A percentile compares a stretch with the other conserved stretches of the same genome.
phyloP scores from a whole-genome alignment of 1,140 invertebrate species.

The Helicoverpa zea region DNA sequence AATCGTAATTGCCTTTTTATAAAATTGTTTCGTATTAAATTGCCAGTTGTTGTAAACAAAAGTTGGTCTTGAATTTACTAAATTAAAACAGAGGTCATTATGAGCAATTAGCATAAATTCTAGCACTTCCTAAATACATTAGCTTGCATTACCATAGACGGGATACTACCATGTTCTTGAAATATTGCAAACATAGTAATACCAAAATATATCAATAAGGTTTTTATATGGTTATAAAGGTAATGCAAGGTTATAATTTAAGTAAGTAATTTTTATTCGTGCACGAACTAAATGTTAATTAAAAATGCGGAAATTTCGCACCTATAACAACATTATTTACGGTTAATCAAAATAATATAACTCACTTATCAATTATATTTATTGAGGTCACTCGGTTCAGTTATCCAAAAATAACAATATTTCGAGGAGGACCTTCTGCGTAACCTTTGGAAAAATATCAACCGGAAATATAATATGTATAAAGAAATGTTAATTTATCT shows the following conservation, averaged over 20 bases:
- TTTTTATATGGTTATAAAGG: neutral
- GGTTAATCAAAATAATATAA: constrained; percentile 18
- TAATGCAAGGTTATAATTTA: neutral
- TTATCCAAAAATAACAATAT: constrained; percentile 33
- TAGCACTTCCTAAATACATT: constrained; percentile 10
- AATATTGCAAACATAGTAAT: constrained; percentile 17
- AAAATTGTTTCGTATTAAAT: neutral
- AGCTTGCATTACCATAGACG: neutral
- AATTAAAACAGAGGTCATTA: neutral
- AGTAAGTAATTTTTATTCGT: neutral
- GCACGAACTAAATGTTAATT: constrained; percentile 11
- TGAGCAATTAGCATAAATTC: constrained; percentile 10
- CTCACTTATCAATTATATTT: constrained; percentile 6
- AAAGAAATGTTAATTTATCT: constrained; percentile 13
- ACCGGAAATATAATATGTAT: neutral
- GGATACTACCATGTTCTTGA: constrained; percentile 5
- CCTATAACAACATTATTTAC: constrained; percentile 14
- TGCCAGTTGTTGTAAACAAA: no score
- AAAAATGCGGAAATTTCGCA: constrained; percentile 23
- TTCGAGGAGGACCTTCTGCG: constrained; percentile 3
- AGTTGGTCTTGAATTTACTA: neutral
- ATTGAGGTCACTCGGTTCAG: constrained; percentile 18
- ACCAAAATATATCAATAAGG: neutral
- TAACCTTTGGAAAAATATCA: constrained; percentile 16
- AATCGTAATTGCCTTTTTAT: neutral